Evolutionary conservation across 2,113 vertebrate genomes (phyloP).

Genomic region (Macrotus californicus): DNA sequence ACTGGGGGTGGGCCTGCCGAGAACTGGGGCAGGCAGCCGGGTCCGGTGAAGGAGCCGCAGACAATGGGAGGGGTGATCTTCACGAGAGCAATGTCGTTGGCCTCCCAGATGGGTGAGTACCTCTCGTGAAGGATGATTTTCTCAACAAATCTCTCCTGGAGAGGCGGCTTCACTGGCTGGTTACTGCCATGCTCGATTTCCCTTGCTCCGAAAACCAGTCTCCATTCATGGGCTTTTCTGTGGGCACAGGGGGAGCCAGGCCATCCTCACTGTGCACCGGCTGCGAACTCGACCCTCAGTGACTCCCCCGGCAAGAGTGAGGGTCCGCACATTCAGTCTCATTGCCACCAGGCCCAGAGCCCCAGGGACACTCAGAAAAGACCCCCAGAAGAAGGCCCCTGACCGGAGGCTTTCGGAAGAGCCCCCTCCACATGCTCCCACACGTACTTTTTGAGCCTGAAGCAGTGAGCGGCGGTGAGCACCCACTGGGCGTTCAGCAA

Average conservation of each 20-base stretch:
- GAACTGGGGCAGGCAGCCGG: constrained; percentile 65
- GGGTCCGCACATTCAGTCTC: neutral
- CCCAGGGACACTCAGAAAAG: neutral
- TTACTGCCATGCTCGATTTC: constrained; percentile 37
- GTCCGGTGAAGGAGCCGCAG: constrained; percentile 63
- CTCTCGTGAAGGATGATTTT: constrained; percentile 65
- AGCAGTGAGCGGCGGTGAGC: constrained; percentile 87
- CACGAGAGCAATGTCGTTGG: constrained; percentile 74
- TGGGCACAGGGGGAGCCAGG: neutral
- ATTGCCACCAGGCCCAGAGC: neutral
- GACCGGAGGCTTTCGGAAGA: neutral
- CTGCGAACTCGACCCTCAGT: neutral
- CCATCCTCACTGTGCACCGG: neutral
- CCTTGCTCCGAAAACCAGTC: constrained; percentile 64
- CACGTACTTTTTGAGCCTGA: constrained; percentile 56
- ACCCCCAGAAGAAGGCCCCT: neutral
- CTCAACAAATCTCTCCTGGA: constrained; percentile 66
- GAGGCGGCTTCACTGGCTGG: constrained; percentile 6
- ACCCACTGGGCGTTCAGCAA: constrained; percentile 82
- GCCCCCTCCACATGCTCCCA: rapidly evolving
- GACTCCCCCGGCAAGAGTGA: neutral
- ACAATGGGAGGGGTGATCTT: constrained; percentile 62
- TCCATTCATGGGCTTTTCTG: constrained; percentile 71
- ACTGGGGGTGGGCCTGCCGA: constrained; percentile 27
- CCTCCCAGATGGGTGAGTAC: constrained; percentile 47